Base-by-base conservation (phyloP, 1,140 invertebrate genomes). In the Notospermus geniculatus region DNA sequence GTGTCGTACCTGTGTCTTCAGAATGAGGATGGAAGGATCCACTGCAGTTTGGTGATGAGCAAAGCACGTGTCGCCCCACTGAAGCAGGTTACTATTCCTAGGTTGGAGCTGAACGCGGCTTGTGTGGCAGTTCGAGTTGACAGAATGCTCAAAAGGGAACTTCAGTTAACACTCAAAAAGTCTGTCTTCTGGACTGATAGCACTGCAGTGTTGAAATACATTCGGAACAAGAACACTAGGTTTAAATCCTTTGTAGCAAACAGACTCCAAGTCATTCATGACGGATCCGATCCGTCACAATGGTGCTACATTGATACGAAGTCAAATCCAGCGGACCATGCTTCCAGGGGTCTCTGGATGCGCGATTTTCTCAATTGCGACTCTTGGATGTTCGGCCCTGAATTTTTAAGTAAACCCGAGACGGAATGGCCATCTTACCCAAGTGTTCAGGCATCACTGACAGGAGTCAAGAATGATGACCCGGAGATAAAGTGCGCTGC, bases 11-110 rank as follows among this genome's bases (percentile, higher is more conserved):
- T 43, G 5, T 32, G 60, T 23, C 30, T 43, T 2, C 17, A 25
- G 4, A 45, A 62, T 57, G 22, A 54, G 2, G 9, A 62, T 2
- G n/a, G 22, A 17, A 27, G 45, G 23, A 27, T 57, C 19, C 22
- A 53, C 57, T 30, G 25, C 25, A 5, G 4, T 23, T 46, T 56
- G 11, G 2, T 62, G 7, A 41, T 62, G 5, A 27, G 30, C 15
- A 56, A 57, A 23, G 23, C 60, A 5, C 28, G 62, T 54, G 57
- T 64, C 5, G 52, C 58, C 4, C 62, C 62, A 17, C 2, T 63
- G 1, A 45, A 52, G 22, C 17, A 43, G 5, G 25, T 59, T 11
- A 63, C 54, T 2, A 53, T 63, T 43, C 55, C 55, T 13, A 41
- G 55, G 17, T 15, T 64, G 19, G 62, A 64, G 28, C 52, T 64